A percentile compares a stretch with the other conserved stretches of the same genome.
phyloP scores from a whole-genome alignment of 2,888 invertebrate genomes.

The Eristalinus aeneus region DNA sequence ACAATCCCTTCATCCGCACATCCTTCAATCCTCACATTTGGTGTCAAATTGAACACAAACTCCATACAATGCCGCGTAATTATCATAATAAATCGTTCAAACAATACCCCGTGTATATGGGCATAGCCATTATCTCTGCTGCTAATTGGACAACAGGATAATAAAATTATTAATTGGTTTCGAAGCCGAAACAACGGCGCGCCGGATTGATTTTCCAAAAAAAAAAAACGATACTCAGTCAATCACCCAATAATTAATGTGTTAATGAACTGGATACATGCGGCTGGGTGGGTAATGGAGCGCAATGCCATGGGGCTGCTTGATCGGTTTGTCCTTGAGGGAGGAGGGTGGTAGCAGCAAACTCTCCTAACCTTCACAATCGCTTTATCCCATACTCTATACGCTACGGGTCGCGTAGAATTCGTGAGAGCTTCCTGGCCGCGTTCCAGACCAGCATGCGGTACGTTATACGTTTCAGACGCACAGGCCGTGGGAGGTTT shows the following conservation, averaged over 20 bases:
- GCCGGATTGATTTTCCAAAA: constrained; percentile 43
- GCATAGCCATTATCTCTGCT: constrained; percentile 24
- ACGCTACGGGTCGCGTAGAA: background rate
- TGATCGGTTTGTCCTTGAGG: background rate
- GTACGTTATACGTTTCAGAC: background rate
- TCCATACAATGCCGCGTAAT: constrained; percentile 8
- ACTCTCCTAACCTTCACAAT: background rate
- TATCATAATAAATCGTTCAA: constrained; percentile 6
- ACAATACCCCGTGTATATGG: background rate
- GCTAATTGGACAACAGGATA: constrained; percentile 57
- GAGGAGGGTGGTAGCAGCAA: too few species aligned
- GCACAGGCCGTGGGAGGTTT: background rate
- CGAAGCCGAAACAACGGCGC: constrained; percentile 14
- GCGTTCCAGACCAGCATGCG: background rate
- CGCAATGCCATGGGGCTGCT: background rate
- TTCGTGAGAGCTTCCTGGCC: background rate
- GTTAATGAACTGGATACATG: constrained; percentile 49
- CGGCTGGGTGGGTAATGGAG: background rate
- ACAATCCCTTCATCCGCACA: background rate
- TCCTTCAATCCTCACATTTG: background rate
- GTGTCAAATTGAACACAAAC: background rate
- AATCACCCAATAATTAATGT: constrained; percentile 50
- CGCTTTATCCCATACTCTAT: background rate
- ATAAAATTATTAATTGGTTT: constrained; percentile 61
- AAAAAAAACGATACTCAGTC: constrained; percentile 26